Percentiles rank a stretch among this genome's conserved stretches.
These are phyloP conservation scores for Lucifuga dentata DNA, from an alignment of 2,113 vertebrate genomes.

Conservation along the genomic window DNA sequence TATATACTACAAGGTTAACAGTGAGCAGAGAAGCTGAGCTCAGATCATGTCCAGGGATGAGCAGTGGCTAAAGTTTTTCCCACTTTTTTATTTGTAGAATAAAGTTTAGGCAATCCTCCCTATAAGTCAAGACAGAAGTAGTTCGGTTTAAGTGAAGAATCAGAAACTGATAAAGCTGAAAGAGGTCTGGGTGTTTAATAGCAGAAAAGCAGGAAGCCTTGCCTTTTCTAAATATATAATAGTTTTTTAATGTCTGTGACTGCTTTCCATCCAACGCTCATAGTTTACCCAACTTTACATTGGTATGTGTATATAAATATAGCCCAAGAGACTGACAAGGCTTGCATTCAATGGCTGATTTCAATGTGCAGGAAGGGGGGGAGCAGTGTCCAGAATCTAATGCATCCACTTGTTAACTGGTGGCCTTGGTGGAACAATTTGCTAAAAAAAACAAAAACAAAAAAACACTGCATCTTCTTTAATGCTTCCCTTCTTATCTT, in stretches of 20 bases:
- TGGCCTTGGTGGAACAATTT: too few species aligned
- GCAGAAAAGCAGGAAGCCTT: not conserved
- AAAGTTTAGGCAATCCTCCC: not conserved
- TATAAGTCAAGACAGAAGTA: not conserved
- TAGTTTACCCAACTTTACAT: constrained; percentile 67
- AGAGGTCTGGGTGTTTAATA: not conserved
- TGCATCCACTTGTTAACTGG: constrained; percentile 51
- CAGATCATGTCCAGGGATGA: constrained; percentile 2
- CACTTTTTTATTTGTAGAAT: not conserved
- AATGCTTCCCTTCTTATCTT: too few species aligned
- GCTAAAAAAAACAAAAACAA: too few species aligned
- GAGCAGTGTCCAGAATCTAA: constrained; percentile 33
- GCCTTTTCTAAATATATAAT: constrained; percentile 10
- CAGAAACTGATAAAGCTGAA: not conserved
- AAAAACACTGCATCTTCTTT: too few species aligned
- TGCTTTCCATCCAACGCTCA: constrained; percentile 40
- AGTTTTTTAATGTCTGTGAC: constrained; percentile 5
- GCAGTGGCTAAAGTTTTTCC: too few species aligned
- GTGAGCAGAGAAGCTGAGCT: constrained; percentile 13
- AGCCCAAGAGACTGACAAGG: constrained; percentile 55
- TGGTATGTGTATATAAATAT: constrained; percentile 74
- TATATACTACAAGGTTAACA: not conserved
- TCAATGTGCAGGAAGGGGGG: constrained; percentile 24
- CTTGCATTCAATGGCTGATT: constrained; percentile 62
- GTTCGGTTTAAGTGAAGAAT: too few species aligned